Percentiles rank a stretch among this genome's conserved stretches.
phyloP scores from a whole-genome alignment of 2,888 invertebrate species.

The Bellardia bayeri region DNA sequence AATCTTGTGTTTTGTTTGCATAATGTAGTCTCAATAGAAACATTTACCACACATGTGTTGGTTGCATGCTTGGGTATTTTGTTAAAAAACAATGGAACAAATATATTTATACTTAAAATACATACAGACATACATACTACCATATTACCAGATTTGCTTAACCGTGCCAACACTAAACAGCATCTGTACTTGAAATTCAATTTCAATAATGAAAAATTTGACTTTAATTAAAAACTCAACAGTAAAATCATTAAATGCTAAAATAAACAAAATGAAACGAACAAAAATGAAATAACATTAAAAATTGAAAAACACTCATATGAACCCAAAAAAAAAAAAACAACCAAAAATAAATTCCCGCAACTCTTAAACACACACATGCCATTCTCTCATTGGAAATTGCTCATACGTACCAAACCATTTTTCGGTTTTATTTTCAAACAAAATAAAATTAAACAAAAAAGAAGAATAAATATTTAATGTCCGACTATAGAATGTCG shows the following conservation, averaged over 20 bases:
- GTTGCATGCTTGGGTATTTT: slow-evolving; percentile 46
- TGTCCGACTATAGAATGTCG: slow-evolving; percentile 65
- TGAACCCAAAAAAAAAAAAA: slow-evolving; percentile 12
- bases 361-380: not conserved
- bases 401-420: slow-evolving; percentile 62
- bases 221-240: slow-evolving; percentile 73
- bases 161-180: slow-evolving; percentile 2
- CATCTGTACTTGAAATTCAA: slow-evolving; percentile 64
- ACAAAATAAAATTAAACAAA: not conserved
- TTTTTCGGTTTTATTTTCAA: slow-evolving; percentile 33
- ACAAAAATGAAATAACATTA: slow-evolving; percentile 13
- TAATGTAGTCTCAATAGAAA: slow-evolving; percentile 70
- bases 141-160: slow-evolving; percentile 45
- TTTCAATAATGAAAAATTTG: slow-evolving; percentile 73
- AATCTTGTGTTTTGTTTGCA: slow-evolving; percentile 65
- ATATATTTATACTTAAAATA: slow-evolving; percentile 55
- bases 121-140: not conserved
- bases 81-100: slow-evolving; percentile 41
- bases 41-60: slow-evolving; percentile 73
- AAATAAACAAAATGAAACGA: slow-evolving; percentile 58
- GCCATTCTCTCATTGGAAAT: slow-evolving; percentile 30
- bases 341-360: not conserved
- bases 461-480: slow-evolving; percentile 25
- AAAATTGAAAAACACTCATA: slow-evolving; percentile 70
- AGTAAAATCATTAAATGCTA: slow-evolving; percentile 67